Percentiles rank a stretch among this genome's conserved stretches.
Conservation (phyloP, 92 coral and sea anemone species). For the Hydrozoanthus gracilis region DNA sequence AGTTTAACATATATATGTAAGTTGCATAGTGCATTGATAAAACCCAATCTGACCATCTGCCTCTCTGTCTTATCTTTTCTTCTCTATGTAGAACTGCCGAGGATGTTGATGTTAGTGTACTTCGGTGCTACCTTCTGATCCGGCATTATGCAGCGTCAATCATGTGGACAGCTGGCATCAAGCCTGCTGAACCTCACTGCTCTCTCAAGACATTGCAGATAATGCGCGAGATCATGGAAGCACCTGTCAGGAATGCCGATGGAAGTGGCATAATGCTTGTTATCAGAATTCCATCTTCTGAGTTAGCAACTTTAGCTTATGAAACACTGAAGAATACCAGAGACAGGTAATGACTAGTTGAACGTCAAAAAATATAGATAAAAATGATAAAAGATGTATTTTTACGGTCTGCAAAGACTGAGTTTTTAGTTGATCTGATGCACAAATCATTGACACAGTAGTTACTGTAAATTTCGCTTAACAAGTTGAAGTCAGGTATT, state of each 20-base stretch:
- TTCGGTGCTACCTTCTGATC: constrained; percentile 90
- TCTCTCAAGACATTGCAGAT: constrained; percentile 96
- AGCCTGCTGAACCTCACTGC: constrained; percentile 98
- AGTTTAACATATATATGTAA: no score
- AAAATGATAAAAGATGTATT: neutral
- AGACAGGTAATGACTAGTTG: constrained; percentile 76
- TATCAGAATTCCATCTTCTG: constrained; percentile 88
- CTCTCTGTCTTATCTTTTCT: no score
- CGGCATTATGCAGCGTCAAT: constrained; percentile 98
- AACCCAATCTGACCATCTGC: neutral
- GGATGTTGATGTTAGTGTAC: constrained; percentile 86
- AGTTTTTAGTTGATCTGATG: neutral
- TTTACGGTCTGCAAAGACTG: neutral
- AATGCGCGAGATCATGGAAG: constrained; percentile 94
- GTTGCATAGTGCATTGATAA: neutral
- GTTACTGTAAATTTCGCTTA: no score
- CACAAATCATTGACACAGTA: no score
- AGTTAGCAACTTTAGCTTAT: constrained; percentile 86
- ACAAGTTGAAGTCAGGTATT: no score
- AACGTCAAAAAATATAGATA: neutral
- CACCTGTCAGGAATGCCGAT: constrained; percentile 88
- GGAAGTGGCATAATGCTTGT: constrained; percentile 97
- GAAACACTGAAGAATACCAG: constrained; percentile 90
- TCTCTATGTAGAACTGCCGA: constrained; percentile 71
- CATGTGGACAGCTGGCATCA: constrained; percentile 99